These are phyloP conservation scores for Bucorvus abyssinicus DNA, from an alignment of 2,797 vertebrate species.

Conservation along the genomic window DNA sequence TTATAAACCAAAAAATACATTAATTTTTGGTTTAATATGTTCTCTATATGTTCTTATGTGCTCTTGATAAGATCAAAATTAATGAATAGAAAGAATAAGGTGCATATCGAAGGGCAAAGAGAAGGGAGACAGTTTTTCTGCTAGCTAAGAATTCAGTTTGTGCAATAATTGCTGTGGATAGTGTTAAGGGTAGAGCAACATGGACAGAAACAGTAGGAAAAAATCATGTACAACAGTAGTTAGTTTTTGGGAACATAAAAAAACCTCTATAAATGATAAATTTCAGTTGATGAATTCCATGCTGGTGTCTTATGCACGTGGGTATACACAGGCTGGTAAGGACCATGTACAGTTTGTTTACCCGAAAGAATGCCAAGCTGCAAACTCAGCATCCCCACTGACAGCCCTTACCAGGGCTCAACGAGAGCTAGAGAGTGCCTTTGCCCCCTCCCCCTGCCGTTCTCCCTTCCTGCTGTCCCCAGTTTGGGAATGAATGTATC, in stretches of 20 bases:
- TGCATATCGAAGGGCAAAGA: background rate
- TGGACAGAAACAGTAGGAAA: background rate
- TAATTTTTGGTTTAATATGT: background rate
- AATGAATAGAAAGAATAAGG: background rate
- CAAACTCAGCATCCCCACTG: background rate
- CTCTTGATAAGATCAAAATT: background rate
- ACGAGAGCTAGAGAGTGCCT: background rate
- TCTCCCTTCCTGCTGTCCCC: background rate
- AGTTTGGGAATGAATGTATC: background rate
- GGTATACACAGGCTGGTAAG: background rate
- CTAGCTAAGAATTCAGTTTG: background rate
- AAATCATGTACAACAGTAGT: background rate
- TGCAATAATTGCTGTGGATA: background rate
- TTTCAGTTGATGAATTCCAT: background rate
- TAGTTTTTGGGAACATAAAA: background rate
- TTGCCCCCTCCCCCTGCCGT: background rate
- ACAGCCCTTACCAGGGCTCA: no score
- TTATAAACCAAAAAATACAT: background rate
- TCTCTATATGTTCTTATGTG: background rate
- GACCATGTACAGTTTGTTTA: background rate
- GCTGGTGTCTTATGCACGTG: accelerated
- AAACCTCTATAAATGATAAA: background rate
- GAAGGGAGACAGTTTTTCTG: background rate
- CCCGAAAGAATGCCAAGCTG: background rate
- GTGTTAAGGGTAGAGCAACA: background rate